A percentile compares a stretch with the other conserved stretches of the same genome.
These are phyloP conservation scores for Lerista edwardsae DNA, from an alignment of 2,797 vertebrate genomes.

Conservation along the genomic window DNA sequence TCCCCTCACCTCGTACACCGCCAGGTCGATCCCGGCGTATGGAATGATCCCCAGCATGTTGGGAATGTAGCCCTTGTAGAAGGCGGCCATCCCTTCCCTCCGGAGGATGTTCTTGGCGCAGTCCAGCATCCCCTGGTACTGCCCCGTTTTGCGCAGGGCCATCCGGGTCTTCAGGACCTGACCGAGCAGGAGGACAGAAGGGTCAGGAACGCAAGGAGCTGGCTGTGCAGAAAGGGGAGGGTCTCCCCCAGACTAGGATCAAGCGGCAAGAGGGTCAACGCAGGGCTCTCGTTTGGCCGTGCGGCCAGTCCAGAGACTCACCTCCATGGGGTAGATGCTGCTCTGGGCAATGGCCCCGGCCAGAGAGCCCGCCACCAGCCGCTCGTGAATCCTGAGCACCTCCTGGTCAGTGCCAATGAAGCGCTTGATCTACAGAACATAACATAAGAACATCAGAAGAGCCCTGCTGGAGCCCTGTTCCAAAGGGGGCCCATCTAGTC, in stretches of 20 bases:
- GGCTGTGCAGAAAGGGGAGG: not conserved
- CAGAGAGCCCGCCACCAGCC: constrained; percentile 90
- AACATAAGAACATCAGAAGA: too few species aligned
- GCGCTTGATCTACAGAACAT: constrained; percentile 85
- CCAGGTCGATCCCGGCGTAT: constrained; percentile 94
- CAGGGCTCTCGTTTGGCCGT: accelerated
- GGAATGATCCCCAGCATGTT: constrained; percentile 98
- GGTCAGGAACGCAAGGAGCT: constrained; percentile 4
- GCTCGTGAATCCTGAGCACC: constrained; percentile 88
- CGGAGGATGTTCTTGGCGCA: constrained; percentile 88
- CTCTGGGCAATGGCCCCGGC: constrained; percentile 93
- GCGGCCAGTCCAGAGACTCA: constrained; percentile 67
- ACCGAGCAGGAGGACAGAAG: not conserved
- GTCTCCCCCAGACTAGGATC: not conserved
- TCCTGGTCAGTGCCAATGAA: constrained; percentile 93
- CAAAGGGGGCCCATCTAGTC: too few species aligned
- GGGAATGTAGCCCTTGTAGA: constrained; percentile 96
- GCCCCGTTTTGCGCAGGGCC: constrained; percentile 90
- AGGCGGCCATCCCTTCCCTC: constrained; percentile 87
- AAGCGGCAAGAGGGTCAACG: not conserved
- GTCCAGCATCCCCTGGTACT: constrained; percentile 87
- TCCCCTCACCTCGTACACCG: constrained; percentile 90
- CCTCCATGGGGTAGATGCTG: constrained; percentile 98
- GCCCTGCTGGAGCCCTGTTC: too few species aligned
- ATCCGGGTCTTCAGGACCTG: constrained; percentile 95